Evolutionary conservation across 2,888 invertebrate genomes (phyloP), one percentile per base, ranked within the genome.

Genomic region (Eupithecia pulchellata): DNA sequence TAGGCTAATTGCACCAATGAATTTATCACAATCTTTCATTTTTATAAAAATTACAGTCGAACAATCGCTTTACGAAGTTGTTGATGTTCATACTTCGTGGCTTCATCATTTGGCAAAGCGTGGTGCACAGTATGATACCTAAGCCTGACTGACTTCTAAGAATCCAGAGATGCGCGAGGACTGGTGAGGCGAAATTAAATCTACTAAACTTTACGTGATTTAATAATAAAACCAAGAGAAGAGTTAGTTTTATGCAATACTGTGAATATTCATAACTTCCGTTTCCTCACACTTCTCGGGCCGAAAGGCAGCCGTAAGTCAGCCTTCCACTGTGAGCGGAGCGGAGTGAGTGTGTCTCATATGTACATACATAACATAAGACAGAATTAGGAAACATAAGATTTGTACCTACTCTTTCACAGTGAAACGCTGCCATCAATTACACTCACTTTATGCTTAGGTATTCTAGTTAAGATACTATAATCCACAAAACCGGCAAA

Each of bases 401-500:
- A 20, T 8, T n/a, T 42, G 20, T 25, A 52, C 39, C 42, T 42
- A 42, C 42, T 42, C 42, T 52, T 52, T 52, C 20, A 52, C 52
- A 52, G 25, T 25, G 25, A 52, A 52, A 52, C 25, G 52, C 52
- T 11, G 52, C 4, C 52, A 52, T 52, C 25, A 52, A 25, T 25
- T 52, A 52, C 20, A 47, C 20, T 47, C 1, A 4, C 9, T 47
- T 47, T 20, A 47, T 13, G 25, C 52, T 52, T 52, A 47, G 20
- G n/a, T 20, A 25, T 52, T 52, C 52, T 52, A 25, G 52, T 52
- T 52, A n/a, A 52, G 52, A 52, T 25, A 52, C 47, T n/a, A 47
- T 47, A 47, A 52, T 25, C 52, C 4, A 34, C 60, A 32, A 20
- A 36, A 25, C 29, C 30, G 58, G 62, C 52, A 57, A 69, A 64